Evolutionary conservation across 2,888 invertebrate species (phyloP).

Genomic region (Idaea aversata): DNA sequence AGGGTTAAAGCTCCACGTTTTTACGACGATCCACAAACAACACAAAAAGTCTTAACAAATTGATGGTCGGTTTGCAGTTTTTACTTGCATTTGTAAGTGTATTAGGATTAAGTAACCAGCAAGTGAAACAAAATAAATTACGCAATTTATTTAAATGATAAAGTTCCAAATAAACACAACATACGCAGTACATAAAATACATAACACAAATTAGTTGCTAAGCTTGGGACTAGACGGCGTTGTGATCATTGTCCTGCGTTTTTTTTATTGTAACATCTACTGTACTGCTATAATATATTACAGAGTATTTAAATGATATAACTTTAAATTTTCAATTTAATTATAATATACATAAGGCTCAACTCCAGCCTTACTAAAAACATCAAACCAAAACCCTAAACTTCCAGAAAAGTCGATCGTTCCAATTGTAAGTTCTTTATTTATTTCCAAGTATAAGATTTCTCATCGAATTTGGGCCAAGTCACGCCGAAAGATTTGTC

Average conservation of each 20-base stretch:
- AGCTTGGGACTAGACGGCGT: too few species aligned
- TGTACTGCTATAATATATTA: too few species aligned
- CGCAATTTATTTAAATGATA: neutral
- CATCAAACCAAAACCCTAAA: neutral
- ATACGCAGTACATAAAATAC: too few species aligned
- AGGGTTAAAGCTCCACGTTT: neutral
- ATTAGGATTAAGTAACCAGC: neutral
- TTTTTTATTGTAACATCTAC: too few species aligned
- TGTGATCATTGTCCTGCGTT: too few species aligned
- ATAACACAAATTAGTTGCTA: too few species aligned
- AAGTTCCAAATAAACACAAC: neutral
- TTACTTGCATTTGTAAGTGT: neutral
- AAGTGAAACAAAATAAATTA: neutral
- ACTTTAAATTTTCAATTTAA: neutral
- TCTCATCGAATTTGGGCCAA: neutral
- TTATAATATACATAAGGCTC: neutral
- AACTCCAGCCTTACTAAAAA: neutral
- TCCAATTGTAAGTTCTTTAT: neutral
- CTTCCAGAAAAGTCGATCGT: neutral
- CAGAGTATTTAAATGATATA: neutral
- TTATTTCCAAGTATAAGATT: neutral
- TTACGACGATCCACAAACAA: neutral
- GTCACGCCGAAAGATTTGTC: neutral
- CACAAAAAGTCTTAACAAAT: neutral
- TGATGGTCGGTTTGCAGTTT: neutral